phyloP scores from a whole-genome alignment of 2,797 vertebrate species.

The Holocentrus rufus region DNA sequence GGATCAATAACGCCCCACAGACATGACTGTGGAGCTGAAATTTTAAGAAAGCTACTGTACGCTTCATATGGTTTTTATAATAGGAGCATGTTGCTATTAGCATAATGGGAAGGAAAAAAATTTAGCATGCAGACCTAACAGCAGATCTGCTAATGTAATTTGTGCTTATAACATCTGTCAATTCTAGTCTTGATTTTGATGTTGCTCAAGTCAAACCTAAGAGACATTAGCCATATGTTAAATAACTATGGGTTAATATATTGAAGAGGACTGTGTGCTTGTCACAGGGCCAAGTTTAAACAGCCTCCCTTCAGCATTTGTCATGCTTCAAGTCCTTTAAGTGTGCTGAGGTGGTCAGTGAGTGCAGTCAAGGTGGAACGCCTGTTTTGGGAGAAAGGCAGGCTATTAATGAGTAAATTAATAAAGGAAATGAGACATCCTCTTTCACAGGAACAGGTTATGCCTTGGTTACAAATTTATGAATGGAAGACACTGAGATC shows the following conservation, averaged over 20 bases:
- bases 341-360: slow-evolving; percentile 54
- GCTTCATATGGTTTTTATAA: slow-evolving; percentile 63
- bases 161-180: slow-evolving; percentile 56
- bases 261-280: slow-evolving; percentile 24
- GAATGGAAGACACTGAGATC: slow-evolving; percentile 54
- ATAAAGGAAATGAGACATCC: slow-evolving; percentile 64
- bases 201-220: slow-evolving; percentile 23
- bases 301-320: slow-evolving; percentile 53
- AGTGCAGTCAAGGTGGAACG: slow-evolving; percentile 53
- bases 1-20: slow-evolving; percentile 61
- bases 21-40: slow-evolving; percentile 13
- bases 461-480: slow-evolving; percentile 53
- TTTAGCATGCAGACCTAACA: slow-evolving; percentile 33
- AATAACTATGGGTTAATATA: slow-evolving; percentile 35
- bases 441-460: slow-evolving; percentile 39
- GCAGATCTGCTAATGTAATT: slow-evolving; percentile 68
- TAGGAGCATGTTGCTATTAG: slow-evolving; percentile 52
- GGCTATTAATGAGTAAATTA: slow-evolving; percentile 70
- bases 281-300: slow-evolving; percentile 37
- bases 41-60: slow-evolving; percentile 33
- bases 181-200: slow-evolving; percentile 32
- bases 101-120: slow-evolving; percentile 66
- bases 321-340: slow-evolving; percentile 64
- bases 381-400: slow-evolving; percentile 19
- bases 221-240: slow-evolving; percentile 50